Base-by-base conservation (phyloP, 2,113 vertebrate species). In the Limanda limanda region DNA sequence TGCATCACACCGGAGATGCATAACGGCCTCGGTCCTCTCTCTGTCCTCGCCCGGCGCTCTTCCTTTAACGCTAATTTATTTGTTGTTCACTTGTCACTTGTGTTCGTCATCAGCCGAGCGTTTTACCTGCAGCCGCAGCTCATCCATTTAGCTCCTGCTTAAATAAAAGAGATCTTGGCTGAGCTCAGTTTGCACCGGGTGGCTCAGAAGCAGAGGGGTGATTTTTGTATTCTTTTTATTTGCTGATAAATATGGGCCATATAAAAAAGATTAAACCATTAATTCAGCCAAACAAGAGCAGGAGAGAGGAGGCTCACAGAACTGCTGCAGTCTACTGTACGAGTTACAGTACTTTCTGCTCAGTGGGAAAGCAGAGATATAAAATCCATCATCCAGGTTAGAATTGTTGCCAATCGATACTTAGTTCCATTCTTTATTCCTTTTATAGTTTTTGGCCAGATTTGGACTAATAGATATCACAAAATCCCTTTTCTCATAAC, bases 51-150 rank as follows among this genome's bases (percentile, higher is more conserved):
- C 85, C 76, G 51, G 72, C 75, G 45, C 74, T 80, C 63, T 45
- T 72, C 77, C 81, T 91, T 85, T 86, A 85, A 79, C 76, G 76
- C 74, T 79, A 82, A 89, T 86, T 77, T 76, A 81, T 89, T 76
- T 89, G 82, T 84, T 86, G 81, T 85, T 86, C 76, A 82, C 90
- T 83, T 74, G 84, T 92, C 81, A 82, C 74, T 90, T 78, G 68
- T 70, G 62, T 76, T 88, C 57, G 64, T 79, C 71, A 82, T 71
- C 79, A 84, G 56, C 78, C 57, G 25, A 72, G 75, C 65, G 57
- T 84, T 86, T 82, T 67, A 79, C 74, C 73, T 35, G 56, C 9
- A 56, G 82, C 73, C 45, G 73, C 75, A 61, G 76, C 85, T 89
- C 84, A 86, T 80, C 62, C 61, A 21, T 82, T 89, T 88, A 88